Conservation (phyloP, 2,888 invertebrate species). For the Epirrhoe alternata region DNA sequence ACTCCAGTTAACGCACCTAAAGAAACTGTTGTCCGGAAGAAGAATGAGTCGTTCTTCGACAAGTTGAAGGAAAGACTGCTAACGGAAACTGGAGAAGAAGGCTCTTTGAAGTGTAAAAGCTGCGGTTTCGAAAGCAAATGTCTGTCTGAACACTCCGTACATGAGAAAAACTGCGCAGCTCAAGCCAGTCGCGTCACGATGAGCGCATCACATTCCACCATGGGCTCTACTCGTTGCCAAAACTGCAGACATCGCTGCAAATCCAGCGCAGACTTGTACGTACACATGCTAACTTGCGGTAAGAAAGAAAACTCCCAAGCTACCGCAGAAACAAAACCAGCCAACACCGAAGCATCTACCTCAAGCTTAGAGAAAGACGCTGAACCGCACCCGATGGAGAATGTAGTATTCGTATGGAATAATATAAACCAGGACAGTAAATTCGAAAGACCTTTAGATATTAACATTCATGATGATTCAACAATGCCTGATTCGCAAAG, state of each 20-base stretch:
- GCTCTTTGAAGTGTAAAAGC: constrained; percentile 87
- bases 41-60: constrained; percentile 93
- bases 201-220: constrained; percentile 74
- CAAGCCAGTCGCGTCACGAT: constrained; percentile 70
- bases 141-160: constrained; percentile 91
- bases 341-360: constrained; percentile 62
- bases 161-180: constrained; percentile 88
- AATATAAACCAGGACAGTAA: constrained; percentile 84
- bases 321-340: constrained; percentile 62
- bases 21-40: constrained; percentile 78
- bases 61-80: constrained; percentile 91
- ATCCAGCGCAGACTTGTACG: constrained; percentile 90
- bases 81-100: constrained; percentile 86
- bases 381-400: constrained; percentile 91
- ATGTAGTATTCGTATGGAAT: constrained; percentile 93
- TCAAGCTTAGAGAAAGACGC: constrained; percentile 66
- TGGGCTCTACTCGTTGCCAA: constrained; percentile 92
- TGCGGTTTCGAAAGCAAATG: constrained; percentile 93
- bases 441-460: constrained; percentile 74
- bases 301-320: constrained; percentile 71
- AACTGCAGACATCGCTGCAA: constrained; percentile 95
- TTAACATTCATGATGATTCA: constrained; percentile 77
- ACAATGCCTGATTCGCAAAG: constrained; percentile 70
- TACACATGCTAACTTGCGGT: constrained; percentile 90
- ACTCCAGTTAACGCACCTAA: constrained; percentile 62